These are phyloP conservation scores for Sebastolobus alascanus DNA, from an alignment of 2,797 vertebrate genomes.

Conservation along the genomic window DNA sequence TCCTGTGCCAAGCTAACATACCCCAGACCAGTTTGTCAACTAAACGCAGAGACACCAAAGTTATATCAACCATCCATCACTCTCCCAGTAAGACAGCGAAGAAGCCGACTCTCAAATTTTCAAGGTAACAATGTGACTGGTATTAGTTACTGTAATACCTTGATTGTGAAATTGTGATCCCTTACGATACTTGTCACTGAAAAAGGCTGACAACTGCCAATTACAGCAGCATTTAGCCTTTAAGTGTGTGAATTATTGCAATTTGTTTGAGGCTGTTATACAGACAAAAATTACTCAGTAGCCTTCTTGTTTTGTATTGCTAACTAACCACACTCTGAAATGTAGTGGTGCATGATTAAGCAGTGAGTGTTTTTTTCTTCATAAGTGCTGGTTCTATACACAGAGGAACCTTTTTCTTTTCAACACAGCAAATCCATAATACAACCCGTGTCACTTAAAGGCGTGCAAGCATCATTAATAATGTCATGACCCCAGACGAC, in stretches of 20 bases:
- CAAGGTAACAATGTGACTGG: not conserved
- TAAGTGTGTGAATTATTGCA: not conserved
- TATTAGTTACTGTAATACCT: not conserved
- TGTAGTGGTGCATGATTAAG: conserved; percentile 31
- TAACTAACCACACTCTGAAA: conserved; percentile 8
- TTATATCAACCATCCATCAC: not conserved
- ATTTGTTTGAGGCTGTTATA: not conserved
- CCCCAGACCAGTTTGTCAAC: not conserved
- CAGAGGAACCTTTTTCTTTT: conserved; percentile 62
- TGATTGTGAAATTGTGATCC: not conserved
- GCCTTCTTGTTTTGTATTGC: conserved; percentile 9
- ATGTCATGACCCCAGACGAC: conserved; percentile 66
- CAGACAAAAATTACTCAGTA: not conserved
- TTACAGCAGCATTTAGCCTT: not conserved
- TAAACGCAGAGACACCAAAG: not conserved
- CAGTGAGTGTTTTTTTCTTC: conserved; percentile 19
- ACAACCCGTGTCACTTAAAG: conserved; percentile 57
- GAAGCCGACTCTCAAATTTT: not conserved
- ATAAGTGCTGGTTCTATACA: conserved; percentile 31
- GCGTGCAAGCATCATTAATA: conserved; percentile 70
- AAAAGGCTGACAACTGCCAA: not conserved
- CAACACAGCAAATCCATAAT: conserved; percentile 45
- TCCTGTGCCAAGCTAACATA: not conserved
- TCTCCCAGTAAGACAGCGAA: not conserved
- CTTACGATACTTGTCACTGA: not conserved